phyloP scores from a whole-genome alignment of 2,888 invertebrate species.

The Aleiodes testaceus region DNA sequence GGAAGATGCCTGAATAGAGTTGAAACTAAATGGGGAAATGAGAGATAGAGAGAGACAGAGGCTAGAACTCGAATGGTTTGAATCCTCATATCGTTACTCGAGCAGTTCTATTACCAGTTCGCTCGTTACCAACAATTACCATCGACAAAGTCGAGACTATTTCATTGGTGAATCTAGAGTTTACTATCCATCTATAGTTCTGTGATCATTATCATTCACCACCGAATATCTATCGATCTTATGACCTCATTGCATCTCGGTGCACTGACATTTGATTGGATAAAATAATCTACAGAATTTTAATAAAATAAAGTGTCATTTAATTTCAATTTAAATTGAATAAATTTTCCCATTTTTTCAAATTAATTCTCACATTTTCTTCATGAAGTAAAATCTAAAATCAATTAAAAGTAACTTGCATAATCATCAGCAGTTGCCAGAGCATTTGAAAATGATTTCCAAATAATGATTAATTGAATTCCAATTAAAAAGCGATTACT shows the following conservation, averaged over 20 bases:
- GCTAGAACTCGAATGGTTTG: conserved; percentile 10
- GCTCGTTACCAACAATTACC: conserved; percentile 44
- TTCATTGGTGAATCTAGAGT: conserved; percentile 6
- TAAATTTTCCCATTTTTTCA: too few species aligned
- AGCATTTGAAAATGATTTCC: not conserved
- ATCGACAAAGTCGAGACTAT: conserved; percentile 39
- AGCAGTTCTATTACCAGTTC: conserved; percentile 38
- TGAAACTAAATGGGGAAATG: not conserved
- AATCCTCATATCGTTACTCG: conserved; percentile 33
- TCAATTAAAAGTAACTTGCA: too few species aligned
- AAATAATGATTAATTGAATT: not conserved
- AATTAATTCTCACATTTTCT: too few species aligned
- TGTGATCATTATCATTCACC: conserved; percentile 7
- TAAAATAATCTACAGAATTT: too few species aligned
- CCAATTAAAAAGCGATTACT: not conserved
- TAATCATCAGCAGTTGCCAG: not conserved
- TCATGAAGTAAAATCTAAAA: too few species aligned
- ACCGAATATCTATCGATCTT: too few species aligned
- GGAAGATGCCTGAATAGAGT: not conserved
- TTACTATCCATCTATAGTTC: not conserved
- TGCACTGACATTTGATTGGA: too few species aligned
- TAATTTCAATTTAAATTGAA: too few species aligned
- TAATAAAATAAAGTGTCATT: too few species aligned
- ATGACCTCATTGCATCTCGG: too few species aligned
- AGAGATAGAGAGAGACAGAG: conserved; percentile 15